phyloP scores from a whole-genome alignment of 2,113 vertebrate species.

The Irena cyanogastra region DNA sequence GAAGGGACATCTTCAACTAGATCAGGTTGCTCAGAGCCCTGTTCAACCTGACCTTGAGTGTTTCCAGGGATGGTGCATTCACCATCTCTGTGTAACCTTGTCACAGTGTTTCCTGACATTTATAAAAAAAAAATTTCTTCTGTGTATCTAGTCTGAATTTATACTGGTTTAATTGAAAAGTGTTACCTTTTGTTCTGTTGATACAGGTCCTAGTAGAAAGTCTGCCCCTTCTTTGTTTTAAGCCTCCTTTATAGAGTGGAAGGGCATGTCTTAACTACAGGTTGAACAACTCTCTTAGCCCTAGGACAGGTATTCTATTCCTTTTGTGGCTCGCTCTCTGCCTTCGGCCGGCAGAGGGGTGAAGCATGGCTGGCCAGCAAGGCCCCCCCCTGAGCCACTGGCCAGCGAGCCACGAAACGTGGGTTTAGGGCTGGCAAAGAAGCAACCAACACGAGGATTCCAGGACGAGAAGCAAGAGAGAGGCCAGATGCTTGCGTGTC shows the following conservation, averaged over 20 bases:
- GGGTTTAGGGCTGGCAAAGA: no score
- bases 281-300: not conserved
- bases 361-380: no score
- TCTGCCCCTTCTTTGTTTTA: not conserved
- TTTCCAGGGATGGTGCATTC: not conserved
- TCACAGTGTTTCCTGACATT: not conserved
- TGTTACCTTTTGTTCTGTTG: not conserved
- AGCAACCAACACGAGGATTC: no score
- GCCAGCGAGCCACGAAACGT: no score
- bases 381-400: no score
- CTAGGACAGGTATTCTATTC: fast-evolving
- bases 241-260: fast-evolving
- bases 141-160: not conserved
- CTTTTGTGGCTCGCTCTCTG: no score
- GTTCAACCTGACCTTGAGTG: not conserved
- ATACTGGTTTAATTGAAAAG: fast-evolving
- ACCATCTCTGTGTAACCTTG: not conserved
- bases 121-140: not conserved
- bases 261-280: not conserved
- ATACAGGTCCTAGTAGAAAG: not conserved
- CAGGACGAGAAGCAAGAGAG: no score
- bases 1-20: not conserved
- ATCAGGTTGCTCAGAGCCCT: not conserved
- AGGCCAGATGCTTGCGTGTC: no score
- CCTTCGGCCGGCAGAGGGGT: no score